Percentiles rank a stretch among this genome's conserved stretches.
phyloP scores from a whole-genome alignment of 2,797 vertebrate genomes.

The Hypotaenidia okinawae region DNA sequence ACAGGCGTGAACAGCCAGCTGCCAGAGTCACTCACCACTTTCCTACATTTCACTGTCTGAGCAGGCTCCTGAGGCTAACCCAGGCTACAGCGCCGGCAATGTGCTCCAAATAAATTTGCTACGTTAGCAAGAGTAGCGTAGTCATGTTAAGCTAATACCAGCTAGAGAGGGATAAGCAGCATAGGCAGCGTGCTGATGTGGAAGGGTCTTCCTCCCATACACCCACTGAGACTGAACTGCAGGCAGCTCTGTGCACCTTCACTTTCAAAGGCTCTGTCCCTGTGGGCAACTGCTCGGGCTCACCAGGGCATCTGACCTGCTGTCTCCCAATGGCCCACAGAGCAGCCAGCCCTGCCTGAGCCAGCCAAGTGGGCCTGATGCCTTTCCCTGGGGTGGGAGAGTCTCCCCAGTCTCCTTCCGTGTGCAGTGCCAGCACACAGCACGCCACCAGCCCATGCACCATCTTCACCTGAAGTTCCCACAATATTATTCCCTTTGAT shows the following conservation, averaged over 20 bases:
- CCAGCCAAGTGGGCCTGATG: not conserved
- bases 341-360: not conserved
- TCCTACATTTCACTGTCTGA: not conserved
- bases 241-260: fast-evolving
- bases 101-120: not conserved
- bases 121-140: fast-evolving
- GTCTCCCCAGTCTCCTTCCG: not conserved
- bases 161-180: not conserved
- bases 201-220: not conserved
- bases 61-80: not conserved
- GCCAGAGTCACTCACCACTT: not conserved
- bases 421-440: fast-evolving
- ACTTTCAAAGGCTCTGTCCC: not conserved
- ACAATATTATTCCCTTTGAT: not conserved
- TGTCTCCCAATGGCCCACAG: not conserved
- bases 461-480: not conserved
- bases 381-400: not conserved
- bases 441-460: not conserved
- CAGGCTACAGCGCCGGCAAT: not conserved
- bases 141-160: not conserved
- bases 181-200: fast-evolving
- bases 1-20: not conserved
- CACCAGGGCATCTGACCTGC: fast-evolving
- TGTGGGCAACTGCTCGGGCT: fast-evolving
- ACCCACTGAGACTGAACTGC: not conserved